phyloP scores from a whole-genome alignment of 1,140 invertebrate genomes.

The Armadillidium nasatum region DNA sequence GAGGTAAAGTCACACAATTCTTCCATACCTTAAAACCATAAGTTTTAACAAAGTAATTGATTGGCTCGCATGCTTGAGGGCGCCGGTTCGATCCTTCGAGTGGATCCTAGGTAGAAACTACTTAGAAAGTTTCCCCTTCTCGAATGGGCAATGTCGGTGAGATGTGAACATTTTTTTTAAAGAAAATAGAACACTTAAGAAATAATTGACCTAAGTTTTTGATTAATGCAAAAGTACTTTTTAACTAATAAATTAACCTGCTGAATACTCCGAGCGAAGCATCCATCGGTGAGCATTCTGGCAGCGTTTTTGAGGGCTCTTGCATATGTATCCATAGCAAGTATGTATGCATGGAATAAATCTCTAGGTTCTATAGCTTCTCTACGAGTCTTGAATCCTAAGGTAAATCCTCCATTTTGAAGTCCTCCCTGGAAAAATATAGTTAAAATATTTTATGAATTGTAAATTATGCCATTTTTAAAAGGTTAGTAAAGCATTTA shows the following conservation, averaged over 20 bases:
- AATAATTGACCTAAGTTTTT: too few species aligned
- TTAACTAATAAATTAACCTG: conserved; percentile 24
- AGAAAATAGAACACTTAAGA: too few species aligned
- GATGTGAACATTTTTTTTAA: too few species aligned
- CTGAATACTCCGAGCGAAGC: conserved; percentile 37
- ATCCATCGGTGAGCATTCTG: conserved; percentile 34
- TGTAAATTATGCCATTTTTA: not conserved
- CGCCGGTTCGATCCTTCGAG: too few species aligned
- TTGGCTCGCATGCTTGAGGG: too few species aligned
- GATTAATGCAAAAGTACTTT: not conserved
- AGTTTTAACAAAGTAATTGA: too few species aligned
- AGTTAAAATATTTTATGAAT: not conserved
- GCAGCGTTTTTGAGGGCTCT: conserved; percentile 36
- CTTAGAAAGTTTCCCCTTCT: too few species aligned
- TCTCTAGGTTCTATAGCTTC: conserved; percentile 37
- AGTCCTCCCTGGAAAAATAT: conserved; percentile 32
- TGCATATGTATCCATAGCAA: conserved; percentile 43
- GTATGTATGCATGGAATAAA: conserved; percentile 38
- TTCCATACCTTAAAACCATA: too few species aligned
- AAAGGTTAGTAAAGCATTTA: not conserved
- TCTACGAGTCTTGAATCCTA: conserved; percentile 33
- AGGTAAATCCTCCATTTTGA: conserved; percentile 34
- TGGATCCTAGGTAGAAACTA: too few species aligned
- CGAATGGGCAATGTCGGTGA: too few species aligned
- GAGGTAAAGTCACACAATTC: too few species aligned